A percentile compares a stretch with the other conserved stretches of the same genome.
Conservation (phyloP, 2,888 invertebrate genomes). For the Hirtodrosophila alboralis region DNA sequence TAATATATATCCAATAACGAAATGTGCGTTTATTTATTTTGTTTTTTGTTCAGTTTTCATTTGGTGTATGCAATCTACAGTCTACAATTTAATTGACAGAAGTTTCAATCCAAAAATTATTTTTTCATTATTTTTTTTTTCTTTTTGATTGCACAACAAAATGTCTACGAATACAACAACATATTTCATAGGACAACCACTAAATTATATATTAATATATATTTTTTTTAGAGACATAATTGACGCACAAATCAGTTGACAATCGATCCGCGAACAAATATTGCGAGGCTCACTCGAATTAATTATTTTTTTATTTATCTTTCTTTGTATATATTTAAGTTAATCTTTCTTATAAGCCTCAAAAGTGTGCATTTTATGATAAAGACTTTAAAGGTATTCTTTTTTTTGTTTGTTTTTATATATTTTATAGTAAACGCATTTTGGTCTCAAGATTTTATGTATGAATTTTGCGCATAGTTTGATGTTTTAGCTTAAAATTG, state of each 20-base stretch:
- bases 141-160: constrained; percentile 56
- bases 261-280: constrained; percentile 28
- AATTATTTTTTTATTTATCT: background rate
- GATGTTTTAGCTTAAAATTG: constrained; percentile 29
- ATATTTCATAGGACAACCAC: constrained; percentile 42
- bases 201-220: constrained; percentile 24
- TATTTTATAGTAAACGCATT: constrained; percentile 68
- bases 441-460: constrained; percentile 71
- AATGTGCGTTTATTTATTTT: constrained; percentile 40
- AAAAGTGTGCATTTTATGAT: constrained; percentile 18
- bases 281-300: constrained; percentile 13
- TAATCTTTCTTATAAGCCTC: constrained; percentile 3
- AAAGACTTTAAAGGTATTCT: constrained; percentile 12
- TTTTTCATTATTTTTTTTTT: constrained; percentile 15
- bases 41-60: constrained; percentile 39
- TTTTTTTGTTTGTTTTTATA: constrained; percentile 13
- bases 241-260: constrained; percentile 51
- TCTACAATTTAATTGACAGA: constrained; percentile 85
- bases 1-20: constrained; percentile 26
- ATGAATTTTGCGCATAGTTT: constrained; percentile 49
- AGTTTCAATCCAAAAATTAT: constrained; percentile 83
- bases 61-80: constrained; percentile 81
- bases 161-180: constrained; percentile 61
- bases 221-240: constrained; percentile 42
- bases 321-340: constrained; percentile 4